Base-by-base conservation (phyloP, 2,113 vertebrate species). In the Pomatostomus ruficeps region DNA sequence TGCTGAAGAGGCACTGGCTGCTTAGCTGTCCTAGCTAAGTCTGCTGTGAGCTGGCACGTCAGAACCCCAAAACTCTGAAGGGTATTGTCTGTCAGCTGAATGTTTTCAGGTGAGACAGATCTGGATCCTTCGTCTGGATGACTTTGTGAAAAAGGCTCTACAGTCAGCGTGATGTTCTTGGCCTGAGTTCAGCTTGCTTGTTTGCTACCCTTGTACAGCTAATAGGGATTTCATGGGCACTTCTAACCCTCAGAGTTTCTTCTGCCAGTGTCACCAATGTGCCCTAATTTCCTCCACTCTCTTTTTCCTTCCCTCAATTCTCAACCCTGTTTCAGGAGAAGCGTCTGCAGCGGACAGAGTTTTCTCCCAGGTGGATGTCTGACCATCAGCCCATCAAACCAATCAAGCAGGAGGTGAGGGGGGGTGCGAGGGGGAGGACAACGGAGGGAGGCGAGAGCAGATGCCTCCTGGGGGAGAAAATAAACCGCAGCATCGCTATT, bases 331-430 rank as follows among this genome's bases (percentile, higher is more conserved):
- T 96, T 82, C 95, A 99, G 99, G 99, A 99, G 96, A 98, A 98
- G 78, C 98, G 98, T 97, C 97, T 98, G 92, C 98, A 98, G 92
- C 97, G 98, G 97, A 98, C 98, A 96, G 98, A 99, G 61, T 98
- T 98, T 71, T 95, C 97, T 35, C 97, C 98, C 70, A 97, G 98
- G 91, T 98, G 98, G 86, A 97, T 97, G 84, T 98, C 98, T 84
- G 98, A 99, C 65, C 97, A 96, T 77, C 98, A 98, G 85, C 97
- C 98, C 93, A 87, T 98, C 95, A 98, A 97, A 96, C 70, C 97
- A 88, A 91, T 98, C 55, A 96, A 98, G 71, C 97, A 97, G 54
- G 98, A 98, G 98, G 98, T 99, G 93, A 95, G 98, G 96, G 84
- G 91, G 88, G 72, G 90, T 88, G 89, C 7, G n/a, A 95, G 81